phyloP scores from a whole-genome alignment of 2,113 vertebrate genomes.

The Baryphthengus martii region DNA sequence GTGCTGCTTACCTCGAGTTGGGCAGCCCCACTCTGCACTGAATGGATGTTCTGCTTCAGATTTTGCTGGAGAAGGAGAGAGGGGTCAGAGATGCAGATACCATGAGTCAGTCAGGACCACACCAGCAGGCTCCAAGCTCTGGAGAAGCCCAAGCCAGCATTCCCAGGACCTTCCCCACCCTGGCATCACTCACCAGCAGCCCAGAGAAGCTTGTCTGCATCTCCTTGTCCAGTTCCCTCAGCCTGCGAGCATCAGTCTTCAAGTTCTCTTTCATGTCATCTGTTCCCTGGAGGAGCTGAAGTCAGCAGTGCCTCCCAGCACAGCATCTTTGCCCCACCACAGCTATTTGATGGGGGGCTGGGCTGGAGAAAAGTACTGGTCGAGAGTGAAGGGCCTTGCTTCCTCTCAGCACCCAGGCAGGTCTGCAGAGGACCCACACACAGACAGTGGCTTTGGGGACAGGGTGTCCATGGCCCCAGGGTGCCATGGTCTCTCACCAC shows the following conservation, averaged over 20 bases:
- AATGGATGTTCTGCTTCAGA: conserved; percentile 59
- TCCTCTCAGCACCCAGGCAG: neutral
- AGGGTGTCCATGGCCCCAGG: neutral
- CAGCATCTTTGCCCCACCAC: neutral
- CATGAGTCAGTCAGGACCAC: neutral
- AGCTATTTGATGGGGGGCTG: neutral
- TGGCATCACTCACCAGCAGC: conserved; percentile 56
- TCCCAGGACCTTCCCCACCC: neutral
- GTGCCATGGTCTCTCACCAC: neutral
- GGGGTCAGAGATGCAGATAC: neutral
- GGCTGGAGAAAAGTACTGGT: neutral
- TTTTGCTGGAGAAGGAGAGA: conserved; percentile 44
- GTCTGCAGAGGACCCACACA: neutral
- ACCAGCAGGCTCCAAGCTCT: neutral
- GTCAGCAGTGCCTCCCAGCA: neutral
- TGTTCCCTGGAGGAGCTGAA: rapidly evolving
- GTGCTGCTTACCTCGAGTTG: neutral
- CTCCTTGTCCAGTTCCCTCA: conserved; percentile 68
- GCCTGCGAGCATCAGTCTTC: neutral
- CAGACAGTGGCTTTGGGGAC: neutral
- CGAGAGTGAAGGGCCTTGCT: rapidly evolving
- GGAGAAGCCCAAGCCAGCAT: neutral
- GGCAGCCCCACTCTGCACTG: neutral
- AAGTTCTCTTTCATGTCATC: neutral
- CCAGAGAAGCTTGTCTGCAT: conserved; percentile 61